A percentile compares a stretch with the other conserved stretches of the same genome.
phyloP scores from a whole-genome alignment of 2,113 vertebrate genomes.

The Zootoca vivipara region DNA sequence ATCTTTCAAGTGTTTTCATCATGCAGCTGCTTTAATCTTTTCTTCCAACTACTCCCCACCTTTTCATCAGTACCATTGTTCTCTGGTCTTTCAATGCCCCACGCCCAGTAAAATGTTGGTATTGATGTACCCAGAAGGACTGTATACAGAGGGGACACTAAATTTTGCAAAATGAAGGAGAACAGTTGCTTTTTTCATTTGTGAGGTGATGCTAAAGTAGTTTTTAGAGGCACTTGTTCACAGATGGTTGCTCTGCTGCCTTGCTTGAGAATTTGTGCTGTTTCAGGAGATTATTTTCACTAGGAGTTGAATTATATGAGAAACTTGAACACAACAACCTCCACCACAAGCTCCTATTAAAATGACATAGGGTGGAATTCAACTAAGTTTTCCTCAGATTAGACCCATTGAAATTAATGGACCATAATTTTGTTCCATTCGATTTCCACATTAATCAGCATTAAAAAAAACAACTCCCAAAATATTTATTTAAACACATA shows the following conservation, averaged over 20 bases:
- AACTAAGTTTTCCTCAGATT: no score
- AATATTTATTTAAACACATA: no score
- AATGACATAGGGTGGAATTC: neutral
- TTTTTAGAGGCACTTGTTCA: constrained; percentile 8
- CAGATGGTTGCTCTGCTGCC: constrained; percentile 28
- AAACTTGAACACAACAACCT: neutral
- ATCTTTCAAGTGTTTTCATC: neutral
- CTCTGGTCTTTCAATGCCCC: neutral
- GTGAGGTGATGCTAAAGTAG: constrained; percentile 35
- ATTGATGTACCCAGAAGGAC: constrained; percentile 2
- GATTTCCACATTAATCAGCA: no score
- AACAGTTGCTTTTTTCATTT: neutral
- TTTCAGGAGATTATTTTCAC: neutral
- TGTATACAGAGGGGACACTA: constrained; percentile 25
- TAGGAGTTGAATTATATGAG: neutral
- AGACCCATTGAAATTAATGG: no score
- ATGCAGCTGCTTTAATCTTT: neutral
- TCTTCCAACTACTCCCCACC: neutral
- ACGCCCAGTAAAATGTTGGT: constrained; percentile 11
- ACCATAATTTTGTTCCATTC: no score
- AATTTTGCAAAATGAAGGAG: neutral
- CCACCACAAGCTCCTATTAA: neutral
- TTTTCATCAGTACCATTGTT: constrained; percentile 12
- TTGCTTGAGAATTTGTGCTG: neutral
- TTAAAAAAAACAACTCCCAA: no score